A percentile compares a stretch with the other conserved stretches of the same genome.
Evolutionary conservation across 2,113 vertebrate genomes (phyloP).

Genomic region (Pygoscelis antarcticus): DNA sequence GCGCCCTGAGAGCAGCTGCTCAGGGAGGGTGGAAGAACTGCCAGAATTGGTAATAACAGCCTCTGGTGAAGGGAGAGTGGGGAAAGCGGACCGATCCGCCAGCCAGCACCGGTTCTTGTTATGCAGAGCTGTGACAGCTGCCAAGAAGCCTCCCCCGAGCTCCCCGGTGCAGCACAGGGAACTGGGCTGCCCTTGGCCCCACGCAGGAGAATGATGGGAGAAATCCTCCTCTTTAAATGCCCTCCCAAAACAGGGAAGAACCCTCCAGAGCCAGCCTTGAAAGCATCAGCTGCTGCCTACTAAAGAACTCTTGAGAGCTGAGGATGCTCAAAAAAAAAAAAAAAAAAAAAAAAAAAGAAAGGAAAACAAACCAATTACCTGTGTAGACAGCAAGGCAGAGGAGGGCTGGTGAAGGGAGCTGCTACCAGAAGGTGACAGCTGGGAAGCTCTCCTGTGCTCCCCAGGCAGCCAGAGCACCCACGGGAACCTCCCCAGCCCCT

Average conservation of each 20-base stretch:
- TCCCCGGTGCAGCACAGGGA: accelerated
- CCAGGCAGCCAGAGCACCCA: neutral
- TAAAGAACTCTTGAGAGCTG: neutral
- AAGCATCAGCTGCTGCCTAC: neutral
- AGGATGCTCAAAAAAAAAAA: neutral
- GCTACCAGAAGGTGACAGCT: accelerated
- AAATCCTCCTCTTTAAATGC: neutral
- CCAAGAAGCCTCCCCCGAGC: neutral
- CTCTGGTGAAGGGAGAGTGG: neutral
- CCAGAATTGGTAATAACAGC: neutral
- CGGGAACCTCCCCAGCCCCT: accelerated
- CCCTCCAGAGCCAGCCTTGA: neutral
- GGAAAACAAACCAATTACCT: neutral
- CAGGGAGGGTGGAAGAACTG: neutral
- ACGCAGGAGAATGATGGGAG: neutral
- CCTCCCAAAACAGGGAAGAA: neutral
- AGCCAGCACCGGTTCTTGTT: neutral
- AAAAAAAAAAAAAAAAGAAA: no score
- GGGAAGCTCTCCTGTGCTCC: neutral
- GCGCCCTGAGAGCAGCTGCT: neutral
- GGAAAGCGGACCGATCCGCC: neutral
- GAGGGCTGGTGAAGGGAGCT: neutral
- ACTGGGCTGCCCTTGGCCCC: neutral
- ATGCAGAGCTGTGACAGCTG: neutral
- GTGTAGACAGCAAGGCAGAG: neutral